A percentile compares a stretch with the other conserved stretches of the same genome.
Conservation (phyloP, 2,888 invertebrate genomes). For the Corythucha ciliata region DNA sequence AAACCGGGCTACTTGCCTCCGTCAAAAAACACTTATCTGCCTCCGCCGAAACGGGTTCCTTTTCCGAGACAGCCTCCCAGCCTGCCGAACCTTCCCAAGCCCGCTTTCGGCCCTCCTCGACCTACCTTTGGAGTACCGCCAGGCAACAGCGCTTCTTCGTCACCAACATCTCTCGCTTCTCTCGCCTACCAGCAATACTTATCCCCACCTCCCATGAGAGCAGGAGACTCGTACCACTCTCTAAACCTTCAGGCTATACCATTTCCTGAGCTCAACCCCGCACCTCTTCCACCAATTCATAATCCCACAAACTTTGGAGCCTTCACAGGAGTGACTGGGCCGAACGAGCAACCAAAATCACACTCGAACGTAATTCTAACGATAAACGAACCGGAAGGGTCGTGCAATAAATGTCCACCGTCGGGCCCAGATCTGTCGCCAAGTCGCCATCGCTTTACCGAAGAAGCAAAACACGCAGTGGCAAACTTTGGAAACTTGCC, state of each 20-base stretch:
- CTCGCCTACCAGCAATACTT: conserved; percentile 27
- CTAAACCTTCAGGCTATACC: conserved; percentile 31
- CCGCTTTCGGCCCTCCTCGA: conserved; percentile 33
- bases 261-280: conserved; percentile 29
- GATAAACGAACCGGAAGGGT: conserved; percentile 11
- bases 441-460: conserved; percentile 12
- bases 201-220: conserved; percentile 27
- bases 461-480: conserved; percentile 25
- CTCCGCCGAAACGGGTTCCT: neutral
- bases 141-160: conserved; percentile 2
- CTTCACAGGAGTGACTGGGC: too few relatives aligned
- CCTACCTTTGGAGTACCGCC: neutral
- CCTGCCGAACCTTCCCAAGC: conserved; percentile 7
- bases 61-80: neutral
- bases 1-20: conserved; percentile 38
- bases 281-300: conserved; percentile 25
- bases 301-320: neutral
- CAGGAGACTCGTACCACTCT: conserved; percentile 25
- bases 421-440: conserved; percentile 25
- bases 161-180: conserved; percentile 1
- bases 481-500: conserved; percentile 29
- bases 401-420: conserved; percentile 28
- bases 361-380: conserved; percentile 23
- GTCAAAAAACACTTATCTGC: conserved; percentile 27
- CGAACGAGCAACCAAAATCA: conserved; percentile 20